Evolutionary conservation across 2,888 invertebrate species (phyloP).

Genomic region (Noctua comes): DNA sequence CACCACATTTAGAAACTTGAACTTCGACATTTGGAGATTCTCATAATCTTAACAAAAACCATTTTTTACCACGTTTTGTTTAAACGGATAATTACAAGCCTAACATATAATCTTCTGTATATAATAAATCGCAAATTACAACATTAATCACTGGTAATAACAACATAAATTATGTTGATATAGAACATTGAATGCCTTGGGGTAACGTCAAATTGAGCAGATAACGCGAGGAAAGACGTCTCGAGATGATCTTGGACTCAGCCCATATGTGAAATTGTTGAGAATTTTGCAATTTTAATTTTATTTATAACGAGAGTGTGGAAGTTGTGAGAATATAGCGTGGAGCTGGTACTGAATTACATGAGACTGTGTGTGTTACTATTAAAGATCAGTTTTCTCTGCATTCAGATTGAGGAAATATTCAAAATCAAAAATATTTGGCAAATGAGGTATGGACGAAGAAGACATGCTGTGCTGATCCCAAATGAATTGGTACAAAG

Average conservation of each 20-base stretch:
- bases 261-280: constrained; percentile 90
- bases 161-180: constrained; percentile 88
- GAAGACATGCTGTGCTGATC: too few relatives aligned
- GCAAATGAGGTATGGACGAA: too few relatives aligned
- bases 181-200: constrained; percentile 82
- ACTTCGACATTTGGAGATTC: constrained; percentile 45
- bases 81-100: constrained; percentile 59
- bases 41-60: constrained; percentile 35
- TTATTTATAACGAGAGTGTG: constrained; percentile 85
- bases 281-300: constrained; percentile 90
- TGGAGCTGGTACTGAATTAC: neutral
- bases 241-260: constrained; percentile 85
- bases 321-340: constrained; percentile 70
- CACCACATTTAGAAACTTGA: constrained; percentile 22
- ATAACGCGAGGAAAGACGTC: constrained; percentile 80
- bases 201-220: constrained; percentile 84
- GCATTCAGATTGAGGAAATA: neutral
- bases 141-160: constrained; percentile 87
- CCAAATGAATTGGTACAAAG: too few relatives aligned
- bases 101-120: constrained; percentile 62
- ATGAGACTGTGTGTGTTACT: neutral
- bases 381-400: neutral
- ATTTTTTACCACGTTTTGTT: constrained; percentile 47
- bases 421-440: neutral
- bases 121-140: constrained; percentile 80